Conservation (phyloP, 2,113 vertebrate genomes). For the Grammomys surdaster region DNA sequence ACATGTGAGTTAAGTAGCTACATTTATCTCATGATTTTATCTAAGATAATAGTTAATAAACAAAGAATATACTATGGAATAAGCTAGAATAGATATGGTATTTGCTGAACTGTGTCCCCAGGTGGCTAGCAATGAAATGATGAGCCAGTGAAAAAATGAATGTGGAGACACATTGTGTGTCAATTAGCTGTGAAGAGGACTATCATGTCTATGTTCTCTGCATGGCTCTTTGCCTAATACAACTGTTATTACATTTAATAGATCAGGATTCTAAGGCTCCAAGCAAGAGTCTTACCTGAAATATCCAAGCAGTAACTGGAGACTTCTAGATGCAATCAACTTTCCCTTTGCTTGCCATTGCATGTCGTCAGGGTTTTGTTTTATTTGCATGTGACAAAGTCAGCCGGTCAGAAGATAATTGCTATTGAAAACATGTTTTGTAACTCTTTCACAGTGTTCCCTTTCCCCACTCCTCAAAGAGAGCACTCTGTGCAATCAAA, state of each 20-base stretch:
- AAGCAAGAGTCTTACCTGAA: neutral
- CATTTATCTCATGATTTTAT: neutral
- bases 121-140: neutral
- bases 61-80: neutral
- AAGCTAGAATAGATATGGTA: neutral
- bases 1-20: neutral
- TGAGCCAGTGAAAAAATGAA: neutral
- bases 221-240: neutral
- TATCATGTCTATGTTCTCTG: neutral
- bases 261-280: neutral
- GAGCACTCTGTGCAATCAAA: fast-evolving
- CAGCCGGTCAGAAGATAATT: neutral
- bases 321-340: neutral
- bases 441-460: neutral
- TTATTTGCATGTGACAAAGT: neutral
- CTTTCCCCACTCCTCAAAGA: neutral
- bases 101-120: neutral
- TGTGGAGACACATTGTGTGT: neutral
- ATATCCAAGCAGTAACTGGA: neutral
- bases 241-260: slow-evolving; percentile 3
- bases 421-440: neutral
- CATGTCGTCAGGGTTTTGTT: neutral
- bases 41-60: neutral
- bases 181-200: neutral
- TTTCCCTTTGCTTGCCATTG: slow-evolving; percentile 17